Conservation (phyloP, 2,888 invertebrate genomes). For the Lacanobia wlatinum region DNA sequence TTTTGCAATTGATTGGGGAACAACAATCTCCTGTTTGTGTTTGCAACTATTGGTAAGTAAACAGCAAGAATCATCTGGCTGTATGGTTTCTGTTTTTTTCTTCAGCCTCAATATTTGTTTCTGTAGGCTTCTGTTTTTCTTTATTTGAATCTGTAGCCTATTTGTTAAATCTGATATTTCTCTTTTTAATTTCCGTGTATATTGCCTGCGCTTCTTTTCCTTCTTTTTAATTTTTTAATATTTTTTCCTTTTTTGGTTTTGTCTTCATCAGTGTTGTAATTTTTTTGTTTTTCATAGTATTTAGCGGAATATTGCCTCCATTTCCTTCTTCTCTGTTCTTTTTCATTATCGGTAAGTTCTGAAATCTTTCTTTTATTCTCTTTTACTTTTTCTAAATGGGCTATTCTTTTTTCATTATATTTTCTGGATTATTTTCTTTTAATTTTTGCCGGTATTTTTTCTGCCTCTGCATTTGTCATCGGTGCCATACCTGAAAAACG, state of each 20-base stretch:
- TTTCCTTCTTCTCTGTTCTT: conserved; percentile 15
- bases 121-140: too few species aligned
- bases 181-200: conserved; percentile 1
- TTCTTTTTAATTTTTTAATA: neutral
- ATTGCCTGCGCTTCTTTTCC: conserved; percentile 2
- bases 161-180: neutral
- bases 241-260: too few species aligned
- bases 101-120: too few species aligned
- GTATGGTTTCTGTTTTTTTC: too few species aligned
- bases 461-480: conserved; percentile 16
- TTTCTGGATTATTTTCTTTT: conserved; percentile 14
- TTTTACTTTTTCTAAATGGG: conserved; percentile 17
- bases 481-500: conserved; percentile 10
- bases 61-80: too few species aligned
- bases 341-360: conserved; percentile 12
- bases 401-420: conserved; percentile 20
- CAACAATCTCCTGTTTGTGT: too few species aligned
- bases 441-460: conserved; percentile 13
- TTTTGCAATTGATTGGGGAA: too few species aligned
- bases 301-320: conserved; percentile 18
- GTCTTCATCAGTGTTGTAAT: neutral
- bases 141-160: too few species aligned
- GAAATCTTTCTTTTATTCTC: conserved; percentile 15
- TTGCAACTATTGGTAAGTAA: too few species aligned
- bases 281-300: conserved; percentile 16